Conservation (phyloP, 1,140 invertebrate genomes). For the Pseudomyrmex dendroicus region DNA sequence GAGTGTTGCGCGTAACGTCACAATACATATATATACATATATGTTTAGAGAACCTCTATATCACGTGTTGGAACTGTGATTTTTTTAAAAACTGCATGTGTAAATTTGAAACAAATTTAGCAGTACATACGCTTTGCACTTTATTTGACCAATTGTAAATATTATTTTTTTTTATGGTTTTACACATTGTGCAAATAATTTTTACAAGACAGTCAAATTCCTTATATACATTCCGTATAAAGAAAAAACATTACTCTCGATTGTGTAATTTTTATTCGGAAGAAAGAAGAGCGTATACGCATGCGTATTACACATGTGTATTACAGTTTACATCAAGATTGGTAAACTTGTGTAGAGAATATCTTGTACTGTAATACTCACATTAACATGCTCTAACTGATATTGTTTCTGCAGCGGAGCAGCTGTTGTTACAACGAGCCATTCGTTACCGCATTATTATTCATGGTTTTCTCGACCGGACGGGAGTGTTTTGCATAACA, state of each 20-base stretch:
- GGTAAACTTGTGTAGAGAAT: neutral
- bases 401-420: slow-evolving; percentile 37
- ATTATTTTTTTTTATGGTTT: neutral
- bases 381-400: slow-evolving; percentile 20
- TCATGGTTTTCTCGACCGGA: slow-evolving; percentile 45
- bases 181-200: neutral
- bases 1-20: neutral
- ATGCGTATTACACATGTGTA: neutral
- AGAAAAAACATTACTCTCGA: neutral
- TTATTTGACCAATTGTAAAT: neutral
- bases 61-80: neutral
- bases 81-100: neutral
- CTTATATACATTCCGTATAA: neutral
- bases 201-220: neutral
- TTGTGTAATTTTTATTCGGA: too few species aligned
- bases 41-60: slow-evolving; percentile 16
- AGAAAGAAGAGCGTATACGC: too few species aligned
- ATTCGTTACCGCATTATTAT: slow-evolving; percentile 47
- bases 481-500: slow-evolving; percentile 52
- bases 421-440: slow-evolving; percentile 22
- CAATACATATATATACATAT: neutral
- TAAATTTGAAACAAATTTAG: neutral
- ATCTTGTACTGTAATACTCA: neutral
- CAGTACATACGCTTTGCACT: neutral
- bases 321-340: neutral